Evolutionary conservation across 1,140 invertebrate species (phyloP), one percentile per base, ranked within the genome.

Genomic region (Cydia splendana): DNA sequence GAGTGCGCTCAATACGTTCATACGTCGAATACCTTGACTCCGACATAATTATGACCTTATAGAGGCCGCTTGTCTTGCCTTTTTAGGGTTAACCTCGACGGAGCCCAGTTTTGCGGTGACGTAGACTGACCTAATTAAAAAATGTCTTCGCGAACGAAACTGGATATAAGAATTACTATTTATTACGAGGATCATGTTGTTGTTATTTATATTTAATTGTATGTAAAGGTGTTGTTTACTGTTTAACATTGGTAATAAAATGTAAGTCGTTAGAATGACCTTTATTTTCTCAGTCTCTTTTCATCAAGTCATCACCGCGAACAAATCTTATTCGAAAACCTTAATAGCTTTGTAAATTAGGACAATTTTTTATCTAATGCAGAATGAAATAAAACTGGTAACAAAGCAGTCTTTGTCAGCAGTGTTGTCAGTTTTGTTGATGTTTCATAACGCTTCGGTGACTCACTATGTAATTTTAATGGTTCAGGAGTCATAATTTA

Each of bases 81-180:
- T 91, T 87, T 92, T 87, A 86, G 86, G 88, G 76, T 73, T 78
- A 90, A 77, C 89, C 91, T 92, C 87, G 91, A 67, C 85, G 83
- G 81, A 76, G 82, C 89, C 86, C 81, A 90, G 83, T 91, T 91
- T 88, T 80, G 77, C 81, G 79, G 78, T 88, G 86, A 87, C 85
- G 85, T 87, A 84, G 76, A 74, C 76, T 76, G 71, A 80, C 82
- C 78, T 77, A 75, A 81, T 80, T 79, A 81, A 81, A 48, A 80
- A 86, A 91, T 94, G 94, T 94, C 94, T 80, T 94, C 92, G 81
- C 89, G 91, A 69, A 90, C 90, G 74, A 94, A 94, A 90, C 82
- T 93, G 15, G 88, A 94, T 84, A 94, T 94, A 84, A 88, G 94
- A 80, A 94, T 95, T 80, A 95, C 94, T 9, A 94, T 95, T 77